Conservation (phyloP, 2,888 invertebrate genomes). For the Deilephila elpenor region DNA sequence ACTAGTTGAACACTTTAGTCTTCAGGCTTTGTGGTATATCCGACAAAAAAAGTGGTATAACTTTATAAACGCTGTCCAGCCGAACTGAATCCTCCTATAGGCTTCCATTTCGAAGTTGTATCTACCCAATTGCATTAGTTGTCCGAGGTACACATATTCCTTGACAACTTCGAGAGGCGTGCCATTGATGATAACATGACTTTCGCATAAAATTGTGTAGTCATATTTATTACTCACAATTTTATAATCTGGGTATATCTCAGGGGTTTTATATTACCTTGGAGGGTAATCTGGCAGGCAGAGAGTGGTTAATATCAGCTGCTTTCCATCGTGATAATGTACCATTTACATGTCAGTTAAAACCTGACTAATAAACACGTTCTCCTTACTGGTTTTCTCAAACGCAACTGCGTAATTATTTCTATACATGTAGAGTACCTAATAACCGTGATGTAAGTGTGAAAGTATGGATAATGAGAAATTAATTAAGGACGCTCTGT, state of each 20-base stretch:
- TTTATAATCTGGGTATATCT: not conserved
- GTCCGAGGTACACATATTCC: too few relatives aligned
- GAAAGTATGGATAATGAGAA: conserved; percentile 37
- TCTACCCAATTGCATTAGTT: too few relatives aligned
- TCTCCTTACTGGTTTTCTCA: conserved; percentile 21
- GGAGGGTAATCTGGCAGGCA: conserved; percentile 2
- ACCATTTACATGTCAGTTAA: conserved; percentile 11
- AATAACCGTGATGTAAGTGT: conserved; percentile 14
- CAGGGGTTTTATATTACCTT: not conserved
- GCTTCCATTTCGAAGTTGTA: too few relatives aligned
- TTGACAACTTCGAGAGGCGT: too few relatives aligned
- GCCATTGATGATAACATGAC: too few relatives aligned
- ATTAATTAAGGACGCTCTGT: not conserved
- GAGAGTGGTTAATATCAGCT: conserved; percentile 2
- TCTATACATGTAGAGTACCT: not conserved
- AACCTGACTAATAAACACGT: conserved; percentile 22
- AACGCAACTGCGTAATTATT: conserved; percentile 14
- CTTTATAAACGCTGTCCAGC: too few relatives aligned
- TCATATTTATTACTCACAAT: not conserved
- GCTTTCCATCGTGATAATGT: conserved; percentile 20
- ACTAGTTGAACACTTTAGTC: too few relatives aligned
- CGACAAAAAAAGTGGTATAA: too few relatives aligned
- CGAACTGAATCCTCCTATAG: too few relatives aligned
- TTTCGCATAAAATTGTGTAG: not conserved
- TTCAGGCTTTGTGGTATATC: too few relatives aligned